Evolutionary conservation across 2,113 vertebrate genomes (phyloP), one percentile per base, ranked within the genome.

Genomic region (Morone saxatilis): DNA sequence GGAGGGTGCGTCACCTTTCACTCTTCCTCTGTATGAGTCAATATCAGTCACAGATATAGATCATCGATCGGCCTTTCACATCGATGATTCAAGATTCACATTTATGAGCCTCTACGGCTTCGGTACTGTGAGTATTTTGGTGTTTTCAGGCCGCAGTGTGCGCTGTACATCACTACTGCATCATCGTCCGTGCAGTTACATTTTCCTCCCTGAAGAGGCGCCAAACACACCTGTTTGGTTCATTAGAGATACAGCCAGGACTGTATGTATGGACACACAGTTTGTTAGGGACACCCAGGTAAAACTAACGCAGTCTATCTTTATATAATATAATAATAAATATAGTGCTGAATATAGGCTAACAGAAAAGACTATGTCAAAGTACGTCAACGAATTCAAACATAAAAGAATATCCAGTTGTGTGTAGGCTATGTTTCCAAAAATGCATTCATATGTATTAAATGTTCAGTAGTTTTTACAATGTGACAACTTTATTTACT

Each of bases 1-100:
- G 19, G 96, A 97, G 73, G 97, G 97, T 98, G 94, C 93, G 87
- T 85, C 77, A 20, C 38, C 11, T 31, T 78, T 57, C 8, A 16
- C 57, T 41, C 22, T 4, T 56, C 6, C 45, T 38, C 5, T 22
- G 1, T 10, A 0, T 6, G 9, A 40, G 16, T 43, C 6, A 1
- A 36, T 3, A 31, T 43, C 22, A 9, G 19, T 19, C 16, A 53
- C 36, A 25, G 25, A 25, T 25, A 25, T 25, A 25, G 25, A 25
- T 25, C 1, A 19, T 40, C 6, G 38, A 4, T 22, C 14, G 31
- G 7, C 4, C 16, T 9, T 31, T 22, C 6, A 11, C 0, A 3
- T 1, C 14, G 13, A 8, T 1, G 6, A 4, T 5, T 36, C 0
- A 25, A 7, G 0, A 0, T 7, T 1, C 9, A 12, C 1, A 7